phyloP scores from a whole-genome alignment of 2,797 vertebrate genomes.

The Coreius guichenoti region DNA sequence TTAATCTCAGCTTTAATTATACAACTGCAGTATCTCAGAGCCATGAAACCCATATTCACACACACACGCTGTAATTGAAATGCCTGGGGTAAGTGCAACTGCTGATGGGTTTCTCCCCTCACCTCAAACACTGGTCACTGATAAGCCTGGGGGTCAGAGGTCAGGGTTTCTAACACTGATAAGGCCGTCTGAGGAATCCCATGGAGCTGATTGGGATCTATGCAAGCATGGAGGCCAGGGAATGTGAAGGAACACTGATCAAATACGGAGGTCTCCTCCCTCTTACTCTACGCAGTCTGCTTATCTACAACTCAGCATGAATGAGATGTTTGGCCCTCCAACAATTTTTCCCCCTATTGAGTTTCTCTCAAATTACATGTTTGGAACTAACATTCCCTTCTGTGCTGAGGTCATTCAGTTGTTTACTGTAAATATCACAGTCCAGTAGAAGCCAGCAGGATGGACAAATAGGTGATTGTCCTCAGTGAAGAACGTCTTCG shows the following conservation, averaged over 20 bases:
- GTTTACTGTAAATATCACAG: constrained; percentile 63
- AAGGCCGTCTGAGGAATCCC: constrained; percentile 67
- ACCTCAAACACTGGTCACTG: constrained; percentile 65
- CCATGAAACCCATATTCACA: constrained; percentile 49
- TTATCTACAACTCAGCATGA: constrained; percentile 53
- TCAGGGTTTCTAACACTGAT: constrained; percentile 73
- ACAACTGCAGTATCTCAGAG: constrained; percentile 64
- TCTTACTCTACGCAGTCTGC: constrained; percentile 30
- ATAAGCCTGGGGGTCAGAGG: constrained; percentile 66
- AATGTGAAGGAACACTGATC: constrained; percentile 63
- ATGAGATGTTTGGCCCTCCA: constrained; percentile 9
- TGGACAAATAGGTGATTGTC: constrained; percentile 46
- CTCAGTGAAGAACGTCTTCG: constrained; percentile 35
- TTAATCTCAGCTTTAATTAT: constrained; percentile 67
- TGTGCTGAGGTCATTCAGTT: constrained; percentile 68
- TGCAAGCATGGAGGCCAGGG: constrained; percentile 52
- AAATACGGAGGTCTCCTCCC: constrained; percentile 49
- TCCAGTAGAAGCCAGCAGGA: constrained; percentile 20
- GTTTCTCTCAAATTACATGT: constrained; percentile 56
- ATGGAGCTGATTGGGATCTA: constrained; percentile 65
- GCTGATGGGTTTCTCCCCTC: constrained; percentile 35
- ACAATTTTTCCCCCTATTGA: constrained; percentile 13
- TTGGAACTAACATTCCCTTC: constrained; percentile 51
- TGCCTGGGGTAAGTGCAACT: constrained; percentile 39
- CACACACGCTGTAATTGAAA: constrained; percentile 43